Evolutionary conservation across 1,140 invertebrate genomes (phyloP), one percentile per base, ranked within the genome.

Genomic region (Cyclina sinensis): DNA sequence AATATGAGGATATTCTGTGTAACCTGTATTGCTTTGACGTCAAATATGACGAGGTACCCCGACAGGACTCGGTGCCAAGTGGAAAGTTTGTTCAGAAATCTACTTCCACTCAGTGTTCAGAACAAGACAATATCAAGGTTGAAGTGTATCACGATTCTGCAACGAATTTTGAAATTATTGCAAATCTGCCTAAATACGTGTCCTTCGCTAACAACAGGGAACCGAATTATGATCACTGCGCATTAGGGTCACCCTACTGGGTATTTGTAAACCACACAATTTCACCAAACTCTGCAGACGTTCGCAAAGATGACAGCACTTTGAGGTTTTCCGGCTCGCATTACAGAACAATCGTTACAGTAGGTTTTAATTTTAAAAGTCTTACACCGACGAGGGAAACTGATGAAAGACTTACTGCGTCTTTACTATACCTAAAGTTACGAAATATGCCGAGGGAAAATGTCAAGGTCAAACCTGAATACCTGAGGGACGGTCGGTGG

Each of bases 1-100:
- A 30, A n/a, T 51, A 88, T 24, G 35, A 65, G 18, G 57, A 88
- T 27, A n/a, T 88, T 16, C 16, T 37, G 1, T 88, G 86, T 43
- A 59, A 80, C 35, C 43, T 68, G 27, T 81, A 81, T 54, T 88
- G 86, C 39, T 88, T 81, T 65, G 78, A 88, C 43, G 37, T 88
- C 9, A 80, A 57, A 46, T 88, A 88, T 32, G 86, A 81, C 18
- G 46, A 80, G 18, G 78, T 88, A 5, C 65, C 86, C 14, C 54
- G 62, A 54, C 24, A 62, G 12, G 86, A 88, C 37, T 46, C 57
- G 5, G 39, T 88, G 48, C 86, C 86, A 21, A 88, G 86, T 46
- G 86, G 76, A 12, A 78, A 57, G 30, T 88, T 88, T 81, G 76
- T 88, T 3, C 86, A 88, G 30, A 88, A 70, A n/a, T 88, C 86